A percentile compares a stretch with the other conserved stretches of the same genome.
Conservation (phyloP, 2,797 vertebrate species). For the Anabas testudineus region DNA sequence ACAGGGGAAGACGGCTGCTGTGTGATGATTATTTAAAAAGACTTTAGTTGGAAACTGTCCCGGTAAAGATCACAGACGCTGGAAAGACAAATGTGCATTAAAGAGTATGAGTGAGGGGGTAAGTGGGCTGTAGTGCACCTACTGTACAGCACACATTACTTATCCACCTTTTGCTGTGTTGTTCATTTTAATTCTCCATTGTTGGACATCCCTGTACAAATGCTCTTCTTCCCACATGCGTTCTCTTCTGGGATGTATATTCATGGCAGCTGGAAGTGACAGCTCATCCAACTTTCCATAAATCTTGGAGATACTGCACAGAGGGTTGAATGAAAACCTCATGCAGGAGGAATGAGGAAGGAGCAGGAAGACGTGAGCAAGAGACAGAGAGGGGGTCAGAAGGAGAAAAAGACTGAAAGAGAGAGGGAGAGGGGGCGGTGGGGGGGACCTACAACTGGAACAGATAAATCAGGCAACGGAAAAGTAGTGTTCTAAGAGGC, state of each 20-base stretch:
- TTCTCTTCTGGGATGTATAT: constrained; percentile 74
- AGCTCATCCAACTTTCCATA: constrained; percentile 84
- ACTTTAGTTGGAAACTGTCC: background rate
- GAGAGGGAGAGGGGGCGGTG: background rate
- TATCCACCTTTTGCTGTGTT: constrained; percentile 15
- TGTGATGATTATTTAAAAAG: constrained; percentile 19
- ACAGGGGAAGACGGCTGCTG: background rate
- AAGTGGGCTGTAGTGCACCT: constrained; percentile 12
- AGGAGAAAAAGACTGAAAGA: constrained; percentile 10
- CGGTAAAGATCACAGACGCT: background rate
- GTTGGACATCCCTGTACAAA: constrained; percentile 72
- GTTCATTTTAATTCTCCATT: constrained; percentile 40
- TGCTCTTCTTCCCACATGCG: constrained; percentile 60
- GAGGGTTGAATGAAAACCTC: constrained; percentile 82
- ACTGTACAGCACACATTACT: background rate
- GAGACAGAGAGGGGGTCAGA: constrained; percentile 19
- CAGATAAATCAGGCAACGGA: constrained; percentile 72
- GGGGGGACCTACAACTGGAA: constrained; percentile 61
- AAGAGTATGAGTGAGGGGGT: background rate
- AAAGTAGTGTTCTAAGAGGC: constrained; percentile 72
- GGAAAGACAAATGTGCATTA: background rate
- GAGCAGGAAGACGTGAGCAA: constrained; percentile 39
- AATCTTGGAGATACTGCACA: constrained; percentile 80
- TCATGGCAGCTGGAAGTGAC: constrained; percentile 79
- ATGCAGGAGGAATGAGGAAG: constrained; percentile 72